Percentiles rank a stretch among this genome's conserved stretches.
phyloP scores from a whole-genome alignment of 2,797 vertebrate genomes.

The Anabas testudineus region DNA sequence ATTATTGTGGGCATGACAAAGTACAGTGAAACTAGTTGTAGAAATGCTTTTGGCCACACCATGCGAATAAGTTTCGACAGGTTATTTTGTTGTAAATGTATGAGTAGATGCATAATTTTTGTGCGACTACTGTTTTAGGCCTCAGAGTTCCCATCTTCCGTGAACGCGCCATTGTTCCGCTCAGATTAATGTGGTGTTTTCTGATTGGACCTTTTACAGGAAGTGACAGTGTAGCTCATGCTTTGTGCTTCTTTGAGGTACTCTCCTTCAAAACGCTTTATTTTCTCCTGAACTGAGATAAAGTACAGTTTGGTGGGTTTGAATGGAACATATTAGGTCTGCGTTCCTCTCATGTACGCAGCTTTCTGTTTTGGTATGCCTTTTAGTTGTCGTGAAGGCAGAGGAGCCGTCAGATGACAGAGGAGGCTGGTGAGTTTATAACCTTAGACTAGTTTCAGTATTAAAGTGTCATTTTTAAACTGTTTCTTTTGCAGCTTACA shows the following conservation, averaged over 20 bases:
- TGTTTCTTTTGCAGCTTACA: neutral
- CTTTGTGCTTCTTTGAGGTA: accelerated
- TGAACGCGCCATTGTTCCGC: conserved; percentile 43
- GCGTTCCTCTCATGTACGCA: accelerated
- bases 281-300: neutral
- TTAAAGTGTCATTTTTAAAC: too few species aligned
- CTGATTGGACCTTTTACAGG: conserved; percentile 51
- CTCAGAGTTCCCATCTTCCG: accelerated
- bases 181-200: conserved; percentile 26
- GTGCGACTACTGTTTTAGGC: too few species aligned
- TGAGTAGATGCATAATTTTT: too few species aligned
- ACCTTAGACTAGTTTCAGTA: too few species aligned
- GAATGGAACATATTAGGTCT: conserved; percentile 27
- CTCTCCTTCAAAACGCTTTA: accelerated
- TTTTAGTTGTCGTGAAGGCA: neutral
- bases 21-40: too few species aligned
- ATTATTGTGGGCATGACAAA: too few species aligned
- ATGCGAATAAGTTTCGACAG: too few species aligned
- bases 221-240: neutral
- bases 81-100: too few species aligned
- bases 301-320: accelerated
- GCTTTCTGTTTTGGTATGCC: neutral
- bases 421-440: conserved; percentile 68
- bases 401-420: conserved; percentile 14
- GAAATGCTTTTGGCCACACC: too few species aligned